Conservation (phyloP, 2,113 vertebrate genomes). For the Cardinalis cardinalis region DNA sequence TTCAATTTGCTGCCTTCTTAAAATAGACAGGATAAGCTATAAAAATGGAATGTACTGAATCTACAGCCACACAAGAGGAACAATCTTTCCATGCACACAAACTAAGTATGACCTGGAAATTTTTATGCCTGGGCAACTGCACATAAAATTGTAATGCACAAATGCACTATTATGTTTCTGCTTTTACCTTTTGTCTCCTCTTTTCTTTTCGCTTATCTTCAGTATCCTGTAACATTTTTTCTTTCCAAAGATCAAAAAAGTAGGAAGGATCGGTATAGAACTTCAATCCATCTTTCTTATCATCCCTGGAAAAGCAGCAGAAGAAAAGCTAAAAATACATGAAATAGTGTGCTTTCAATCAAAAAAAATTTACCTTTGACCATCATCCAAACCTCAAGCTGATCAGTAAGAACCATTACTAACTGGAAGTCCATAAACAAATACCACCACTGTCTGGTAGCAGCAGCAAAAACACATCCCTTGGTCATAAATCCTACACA, state of each 20-base stretch:
- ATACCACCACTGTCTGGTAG: not conserved
- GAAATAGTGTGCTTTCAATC: not conserved
- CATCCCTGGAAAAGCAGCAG: constrained; percentile 79
- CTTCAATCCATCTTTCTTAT: constrained; percentile 93
- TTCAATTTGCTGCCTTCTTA: not conserved
- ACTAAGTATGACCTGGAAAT: not conserved
- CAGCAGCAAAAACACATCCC: not conserved
- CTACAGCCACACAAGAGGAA: not conserved
- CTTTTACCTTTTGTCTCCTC: constrained; percentile 80
- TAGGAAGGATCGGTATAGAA: constrained; percentile 98
- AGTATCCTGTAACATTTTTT: constrained; percentile 98
- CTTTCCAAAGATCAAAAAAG: constrained; percentile 98
- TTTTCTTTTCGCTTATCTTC: constrained; percentile 98
- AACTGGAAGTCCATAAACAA: not conserved
- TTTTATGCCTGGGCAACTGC: not conserved
- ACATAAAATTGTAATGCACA: not conserved
- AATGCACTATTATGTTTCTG: not conserved
- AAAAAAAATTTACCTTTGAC: not conserved
- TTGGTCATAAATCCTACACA: not conserved
- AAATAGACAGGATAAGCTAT: not conserved
- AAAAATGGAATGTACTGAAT: not conserved
- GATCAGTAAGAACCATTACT: not conserved
- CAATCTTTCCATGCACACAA: not conserved
- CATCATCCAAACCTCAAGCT: not conserved
- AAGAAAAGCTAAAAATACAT: not conserved